phyloP scores from a whole-genome alignment of 2,888 invertebrate species.

The Sinhomidia bicolor region DNA sequence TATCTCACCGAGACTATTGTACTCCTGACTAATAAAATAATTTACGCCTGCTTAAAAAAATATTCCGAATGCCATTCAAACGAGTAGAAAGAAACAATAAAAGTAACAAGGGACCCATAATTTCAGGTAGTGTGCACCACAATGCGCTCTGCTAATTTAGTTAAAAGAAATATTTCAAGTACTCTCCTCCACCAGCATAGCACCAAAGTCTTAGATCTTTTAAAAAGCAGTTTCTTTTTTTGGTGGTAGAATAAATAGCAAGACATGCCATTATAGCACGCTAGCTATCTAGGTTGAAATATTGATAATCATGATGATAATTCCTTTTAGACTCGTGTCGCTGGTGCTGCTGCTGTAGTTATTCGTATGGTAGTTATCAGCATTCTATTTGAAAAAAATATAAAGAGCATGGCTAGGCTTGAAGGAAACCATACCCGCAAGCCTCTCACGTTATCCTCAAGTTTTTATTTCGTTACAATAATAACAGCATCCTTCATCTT shows the following conservation, averaged over 20 bases:
- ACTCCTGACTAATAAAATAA: no score
- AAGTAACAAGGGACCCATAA: neutral
- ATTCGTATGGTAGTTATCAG: no score
- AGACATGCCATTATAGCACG: neutral
- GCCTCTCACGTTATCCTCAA: neutral
- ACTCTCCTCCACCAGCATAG: neutral
- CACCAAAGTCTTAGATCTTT: neutral
- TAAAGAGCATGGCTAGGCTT: neutral
- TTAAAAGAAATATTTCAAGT: neutral
- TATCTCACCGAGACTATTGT: no score
- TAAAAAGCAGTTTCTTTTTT: neutral
- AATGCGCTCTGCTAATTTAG: neutral
- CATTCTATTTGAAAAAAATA: slow-evolving; percentile 18
- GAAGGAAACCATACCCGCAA: slow-evolving; percentile 30
- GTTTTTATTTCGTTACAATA: slow-evolving; percentile 29
- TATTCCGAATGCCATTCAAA: neutral
- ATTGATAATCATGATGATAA: neutral
- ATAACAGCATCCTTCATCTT: slow-evolving; percentile 30
- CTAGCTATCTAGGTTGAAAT: slow-evolving; percentile 37
- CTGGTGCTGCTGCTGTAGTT: neutral
- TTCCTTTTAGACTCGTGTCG: slow-evolving; percentile 28
- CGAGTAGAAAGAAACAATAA: neutral
- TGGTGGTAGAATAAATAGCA: neutral
- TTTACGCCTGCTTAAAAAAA: no score
- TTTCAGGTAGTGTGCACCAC: neutral